Evolutionary conservation across 1,140 invertebrate species (phyloP).

Genomic region (Bombus cullumanus): DNA sequence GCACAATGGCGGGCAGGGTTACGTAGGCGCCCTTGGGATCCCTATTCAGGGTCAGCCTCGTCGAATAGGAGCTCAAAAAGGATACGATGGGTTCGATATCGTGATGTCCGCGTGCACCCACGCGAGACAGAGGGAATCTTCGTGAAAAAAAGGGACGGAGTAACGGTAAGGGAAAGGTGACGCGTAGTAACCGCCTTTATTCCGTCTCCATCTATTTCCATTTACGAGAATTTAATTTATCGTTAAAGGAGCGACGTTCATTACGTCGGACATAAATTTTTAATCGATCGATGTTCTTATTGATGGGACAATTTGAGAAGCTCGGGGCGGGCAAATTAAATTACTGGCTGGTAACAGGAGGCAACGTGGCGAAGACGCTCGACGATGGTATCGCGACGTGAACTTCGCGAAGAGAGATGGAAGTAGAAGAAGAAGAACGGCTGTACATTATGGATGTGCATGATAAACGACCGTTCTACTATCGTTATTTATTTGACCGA

Average conservation of each 20-base stretch:
- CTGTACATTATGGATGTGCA: neutral
- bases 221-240: neutral
- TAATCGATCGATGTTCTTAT: neutral
- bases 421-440: neutral
- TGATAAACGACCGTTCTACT: neutral
- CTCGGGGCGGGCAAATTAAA: neutral
- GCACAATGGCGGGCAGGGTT: conserved; percentile 74
- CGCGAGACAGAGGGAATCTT: conserved; percentile 9
- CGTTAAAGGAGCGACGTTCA: neutral
- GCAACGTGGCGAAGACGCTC: neutral
- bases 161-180: conserved; percentile 41
- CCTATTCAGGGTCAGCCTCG: conserved; percentile 70
- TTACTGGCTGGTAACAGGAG: neutral
- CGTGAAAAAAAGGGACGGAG: neutral
- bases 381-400: neutral
- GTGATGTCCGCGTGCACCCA: conserved; percentile 18
- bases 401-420: neutral
- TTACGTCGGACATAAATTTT: neutral
- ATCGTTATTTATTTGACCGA: conserved; percentile 26
- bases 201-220: neutral
- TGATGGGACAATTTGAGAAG: neutral
- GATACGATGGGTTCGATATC: conserved; percentile 38
- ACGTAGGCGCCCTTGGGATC: conserved; percentile 77
- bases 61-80: conserved; percentile 72
- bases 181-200: neutral